Percentiles rank a stretch among this genome's conserved stretches.
phyloP scores from a whole-genome alignment of 2,888 invertebrate genomes.

The Notodonta ziczac region DNA sequence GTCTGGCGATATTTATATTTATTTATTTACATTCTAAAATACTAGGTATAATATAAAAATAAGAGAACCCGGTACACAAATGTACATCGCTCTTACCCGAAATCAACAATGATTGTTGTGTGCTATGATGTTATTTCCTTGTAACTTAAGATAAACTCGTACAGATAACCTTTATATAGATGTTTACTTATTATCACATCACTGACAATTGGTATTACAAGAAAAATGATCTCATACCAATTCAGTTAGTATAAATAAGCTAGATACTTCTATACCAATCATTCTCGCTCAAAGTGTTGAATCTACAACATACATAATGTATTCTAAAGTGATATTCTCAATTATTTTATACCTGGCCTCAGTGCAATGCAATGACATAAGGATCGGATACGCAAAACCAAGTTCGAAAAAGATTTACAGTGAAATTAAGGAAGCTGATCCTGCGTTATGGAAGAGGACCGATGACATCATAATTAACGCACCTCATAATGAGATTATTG shows the following conservation, averaged over 20 bases:
- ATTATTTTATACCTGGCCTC: slow-evolving; percentile 20
- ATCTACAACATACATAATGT: slow-evolving; percentile 24
- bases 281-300: slow-evolving; percentile 9
- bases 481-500: slow-evolving; percentile 60
- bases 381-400: slow-evolving; percentile 40
- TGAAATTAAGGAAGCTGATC: slow-evolving; percentile 64
- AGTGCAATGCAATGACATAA: slow-evolving; percentile 48
- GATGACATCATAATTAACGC: slow-evolving; percentile 63
- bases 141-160: slow-evolving; percentile 17
- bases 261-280: not conserved
- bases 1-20: no score
- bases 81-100: not conserved
- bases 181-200: slow-evolving; percentile 31
- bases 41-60: no score
- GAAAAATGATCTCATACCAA: slow-evolving; percentile 32
- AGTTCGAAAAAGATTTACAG: slow-evolving; percentile 60
- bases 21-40: no score
- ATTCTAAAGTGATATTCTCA: slow-evolving; percentile 19
- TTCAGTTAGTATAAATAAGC: slow-evolving; percentile 19
- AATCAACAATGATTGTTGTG: slow-evolving; percentile 4
- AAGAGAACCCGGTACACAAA: not conserved
- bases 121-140: slow-evolving; percentile 21
- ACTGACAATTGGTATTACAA: slow-evolving; percentile 26
- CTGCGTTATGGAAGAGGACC: slow-evolving; percentile 68
- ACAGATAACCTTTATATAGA: slow-evolving; percentile 16